A percentile compares a stretch with the other conserved stretches of the same genome.
phyloP scores from a whole-genome alignment of 2,113 vertebrate species.

The Furnarius figulus region DNA sequence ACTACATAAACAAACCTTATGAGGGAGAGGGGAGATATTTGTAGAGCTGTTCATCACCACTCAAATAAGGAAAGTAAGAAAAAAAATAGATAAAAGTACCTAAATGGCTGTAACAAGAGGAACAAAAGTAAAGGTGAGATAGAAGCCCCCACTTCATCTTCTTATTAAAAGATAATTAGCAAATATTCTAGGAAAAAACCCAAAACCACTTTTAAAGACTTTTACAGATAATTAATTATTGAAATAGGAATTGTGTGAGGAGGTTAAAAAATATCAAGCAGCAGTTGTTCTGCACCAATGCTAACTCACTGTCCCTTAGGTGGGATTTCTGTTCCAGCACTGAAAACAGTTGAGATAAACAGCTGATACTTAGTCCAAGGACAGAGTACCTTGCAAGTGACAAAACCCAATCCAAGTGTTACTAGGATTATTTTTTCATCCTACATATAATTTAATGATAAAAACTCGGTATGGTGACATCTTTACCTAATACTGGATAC shows the following conservation, averaged over 20 bases:
- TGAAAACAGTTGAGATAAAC: not conserved
- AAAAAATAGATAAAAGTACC: not conserved
- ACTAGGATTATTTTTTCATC: not conserved
- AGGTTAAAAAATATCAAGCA: not conserved
- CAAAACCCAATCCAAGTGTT: not conserved
- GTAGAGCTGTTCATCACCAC: not conserved
- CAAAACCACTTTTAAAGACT: not conserved
- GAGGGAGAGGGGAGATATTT: not conserved
- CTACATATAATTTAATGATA: not conserved
- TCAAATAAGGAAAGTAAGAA: not conserved
- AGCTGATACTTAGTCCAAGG: not conserved
- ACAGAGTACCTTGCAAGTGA: not conserved
- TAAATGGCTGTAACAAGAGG: not conserved
- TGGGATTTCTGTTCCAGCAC: not conserved
- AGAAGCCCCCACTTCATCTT: accelerated
- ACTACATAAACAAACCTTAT: not conserved
- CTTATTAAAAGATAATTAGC: not conserved
- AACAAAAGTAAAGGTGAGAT: not conserved
- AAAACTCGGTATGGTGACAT: not conserved
- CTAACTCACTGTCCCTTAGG: not conserved
- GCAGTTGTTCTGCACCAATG: not conserved
- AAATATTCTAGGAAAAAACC: not conserved
- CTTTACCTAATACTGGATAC: not conserved
- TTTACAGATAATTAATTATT: not conserved
- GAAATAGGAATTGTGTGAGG: not conserved